Percentiles rank a stretch among this genome's conserved stretches.
Evolutionary conservation across 1,140 invertebrate genomes (phyloP).

Genomic region (Artemia franciscana): DNA sequence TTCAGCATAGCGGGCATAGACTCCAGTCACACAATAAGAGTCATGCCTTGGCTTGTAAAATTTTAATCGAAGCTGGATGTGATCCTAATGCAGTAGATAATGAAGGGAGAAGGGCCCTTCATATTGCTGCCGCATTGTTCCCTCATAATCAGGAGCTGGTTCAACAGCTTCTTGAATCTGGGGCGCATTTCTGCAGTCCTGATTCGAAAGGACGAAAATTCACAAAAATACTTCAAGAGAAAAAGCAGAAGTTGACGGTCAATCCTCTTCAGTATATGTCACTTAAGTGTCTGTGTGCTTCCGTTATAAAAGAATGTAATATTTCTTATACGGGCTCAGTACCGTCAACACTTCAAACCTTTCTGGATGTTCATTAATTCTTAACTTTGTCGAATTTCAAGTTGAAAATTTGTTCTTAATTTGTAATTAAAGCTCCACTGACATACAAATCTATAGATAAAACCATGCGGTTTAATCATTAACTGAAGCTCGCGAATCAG

Average conservation of each 20-base stretch:
- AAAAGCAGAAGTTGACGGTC: constrained; percentile 34
- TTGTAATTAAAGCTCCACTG: too few species aligned
- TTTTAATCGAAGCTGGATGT: constrained; percentile 58
- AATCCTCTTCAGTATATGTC: constrained; percentile 51
- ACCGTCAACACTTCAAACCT: constrained; percentile 27
- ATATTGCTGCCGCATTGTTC: constrained; percentile 35
- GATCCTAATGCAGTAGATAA: constrained; percentile 37
- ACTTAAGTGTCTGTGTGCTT: constrained; percentile 53
- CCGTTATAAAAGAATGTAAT: constrained; percentile 37
- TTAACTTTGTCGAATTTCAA: too few species aligned
- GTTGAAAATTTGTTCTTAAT: too few species aligned
- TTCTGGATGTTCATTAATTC: constrained; percentile 27
- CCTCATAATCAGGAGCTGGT: constrained; percentile 30
- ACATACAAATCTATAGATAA: too few species aligned
- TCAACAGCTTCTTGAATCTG: constrained; percentile 39
- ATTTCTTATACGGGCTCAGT: constrained; percentile 34
- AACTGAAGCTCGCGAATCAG: too few species aligned
- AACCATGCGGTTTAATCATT: too few species aligned
- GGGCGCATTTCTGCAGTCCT: constrained; percentile 65
- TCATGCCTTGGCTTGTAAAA: constrained; percentile 19
- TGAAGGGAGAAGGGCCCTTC: constrained; percentile 56
- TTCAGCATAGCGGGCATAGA: constrained; percentile 14
- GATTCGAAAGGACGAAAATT: constrained; percentile 57
- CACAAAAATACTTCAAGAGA: constrained; percentile 32
- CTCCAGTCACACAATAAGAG: constrained; percentile 26